Evolutionary conservation across 2,113 vertebrate genomes (phyloP).

Genomic region (Cyanistes caeruleus): DNA sequence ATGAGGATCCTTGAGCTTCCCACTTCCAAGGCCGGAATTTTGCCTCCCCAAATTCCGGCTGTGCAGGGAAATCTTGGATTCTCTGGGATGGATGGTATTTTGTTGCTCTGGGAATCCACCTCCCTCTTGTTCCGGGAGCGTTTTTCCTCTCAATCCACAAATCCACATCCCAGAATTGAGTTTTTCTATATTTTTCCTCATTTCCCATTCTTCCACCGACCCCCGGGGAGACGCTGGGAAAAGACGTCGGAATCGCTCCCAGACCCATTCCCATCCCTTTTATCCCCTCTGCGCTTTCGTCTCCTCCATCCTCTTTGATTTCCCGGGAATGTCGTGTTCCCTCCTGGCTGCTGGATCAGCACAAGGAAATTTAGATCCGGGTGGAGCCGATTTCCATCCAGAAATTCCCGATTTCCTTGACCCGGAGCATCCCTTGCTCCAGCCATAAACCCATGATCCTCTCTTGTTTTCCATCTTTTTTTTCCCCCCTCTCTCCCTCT

Average conservation of each 20-base stretch:
- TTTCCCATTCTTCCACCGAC: background rate
- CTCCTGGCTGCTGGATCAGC: background rate
- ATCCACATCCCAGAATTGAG: too few species aligned
- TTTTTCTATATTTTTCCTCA: background rate
- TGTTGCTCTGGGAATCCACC: too few species aligned
- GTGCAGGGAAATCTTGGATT: accelerated
- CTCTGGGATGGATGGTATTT: accelerated
- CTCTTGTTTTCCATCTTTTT: background rate
- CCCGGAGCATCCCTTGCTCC: accelerated
- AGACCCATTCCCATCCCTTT: accelerated
- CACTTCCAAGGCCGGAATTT: background rate
- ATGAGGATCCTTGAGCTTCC: background rate
- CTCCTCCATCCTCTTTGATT: background rate
- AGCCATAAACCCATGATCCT: background rate
- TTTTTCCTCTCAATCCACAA: background rate
- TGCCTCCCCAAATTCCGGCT: background rate
- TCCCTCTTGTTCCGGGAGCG: accelerated
- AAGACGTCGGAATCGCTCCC: accelerated
- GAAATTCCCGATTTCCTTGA: background rate
- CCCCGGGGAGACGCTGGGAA: accelerated
- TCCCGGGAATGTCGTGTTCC: accelerated
- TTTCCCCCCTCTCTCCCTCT: too few species aligned
- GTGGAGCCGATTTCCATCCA: background rate
- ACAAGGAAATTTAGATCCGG: background rate
- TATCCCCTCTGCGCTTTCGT: background rate